These are phyloP conservation scores for Astreopora myriophthalma DNA, from an alignment of 64 coral and sea anemone genomes.

Conservation along the genomic window DNA sequence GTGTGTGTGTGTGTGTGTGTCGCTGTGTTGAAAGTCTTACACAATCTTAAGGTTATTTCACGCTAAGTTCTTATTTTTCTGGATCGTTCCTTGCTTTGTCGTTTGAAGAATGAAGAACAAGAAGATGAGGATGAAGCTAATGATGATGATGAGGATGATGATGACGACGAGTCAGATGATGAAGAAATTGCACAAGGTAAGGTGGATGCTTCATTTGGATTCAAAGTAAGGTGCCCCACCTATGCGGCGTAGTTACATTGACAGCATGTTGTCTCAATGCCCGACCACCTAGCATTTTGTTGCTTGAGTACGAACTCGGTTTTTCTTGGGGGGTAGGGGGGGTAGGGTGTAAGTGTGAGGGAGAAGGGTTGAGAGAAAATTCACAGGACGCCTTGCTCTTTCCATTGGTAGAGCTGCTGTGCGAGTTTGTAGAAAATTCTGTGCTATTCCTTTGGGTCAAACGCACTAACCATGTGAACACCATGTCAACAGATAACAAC, in stretches of 20 bases:
- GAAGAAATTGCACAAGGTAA: slow-evolving; percentile 63
- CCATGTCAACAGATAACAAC: neutral
- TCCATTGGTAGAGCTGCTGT: no score
- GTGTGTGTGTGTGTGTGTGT: no score
- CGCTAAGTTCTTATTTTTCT: neutral
- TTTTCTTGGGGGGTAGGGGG: no score
- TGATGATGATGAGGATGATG: slow-evolving; percentile 74
- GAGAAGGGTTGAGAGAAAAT: no score
- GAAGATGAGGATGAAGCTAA: slow-evolving; percentile 1
- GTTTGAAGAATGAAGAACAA: slow-evolving; percentile 24
- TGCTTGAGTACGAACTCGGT: no score
- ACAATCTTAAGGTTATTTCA: neutral
- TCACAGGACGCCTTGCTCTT: no score
- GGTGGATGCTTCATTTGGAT: neutral
- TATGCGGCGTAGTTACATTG: neutral
- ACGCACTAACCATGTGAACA: no score
- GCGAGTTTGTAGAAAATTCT: no score
- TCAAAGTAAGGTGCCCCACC: neutral
- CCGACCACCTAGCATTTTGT: no score
- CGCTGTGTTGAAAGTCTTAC: neutral
- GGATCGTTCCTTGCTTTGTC: neutral
- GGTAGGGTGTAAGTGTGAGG: no score
- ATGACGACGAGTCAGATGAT: slow-evolving; percentile 76
- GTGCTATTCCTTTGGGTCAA: no score
- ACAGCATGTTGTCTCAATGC: neutral